Base-by-base conservation (phyloP, 2,888 invertebrate genomes). In the Agrochola lota region DNA sequence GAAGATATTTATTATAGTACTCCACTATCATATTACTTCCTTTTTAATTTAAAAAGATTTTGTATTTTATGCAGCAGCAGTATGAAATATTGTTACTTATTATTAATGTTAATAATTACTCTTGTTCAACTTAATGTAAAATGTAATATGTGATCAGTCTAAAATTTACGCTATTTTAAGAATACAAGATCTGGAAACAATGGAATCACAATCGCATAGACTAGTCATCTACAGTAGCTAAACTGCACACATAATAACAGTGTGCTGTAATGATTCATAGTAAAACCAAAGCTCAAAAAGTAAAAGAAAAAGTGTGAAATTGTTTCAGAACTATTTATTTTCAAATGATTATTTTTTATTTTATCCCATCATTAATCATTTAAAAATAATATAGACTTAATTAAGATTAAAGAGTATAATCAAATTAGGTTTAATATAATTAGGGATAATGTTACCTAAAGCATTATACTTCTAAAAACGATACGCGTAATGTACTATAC, bases 231-330 rank as follows among this genome's bases (percentile, higher is more conserved):
- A 52, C 79, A 77, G 71, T 72, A 70, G 71, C 67, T 71, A 64
- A 68, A 75, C 62, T 43, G 35, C 78, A 77, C 71, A 78, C 71
- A 62, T 71, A 55, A 67, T 71, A 67, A 77, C 66, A 52, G 64
- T 75, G 69, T 74, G 74, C 49, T 52, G 43, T 69, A 84, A 81
- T 66, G 66, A 85, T 84, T 85, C 74, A 74, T 80, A 85, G 71
- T 74, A 81, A 87, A 88, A 88, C 91, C 91, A 91, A 91, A 91
- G 90, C 89, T 90, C 88, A 88, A 89, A n/a, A n/a, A n/a, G n/a
- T n/a, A n/a, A n/a, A n/a, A n/a, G n/a, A n/a, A n/a, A n/a, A n/a
- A 87, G 71, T 84, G 85, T 86, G 79, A 82, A 84, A 82, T 80
- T 84, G 74, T 86, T 82, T 79, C 84, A 83, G 77, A 84, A 73